Conservation (phyloP, 2,113 vertebrate species). For the Hepsetus odoe region DNA sequence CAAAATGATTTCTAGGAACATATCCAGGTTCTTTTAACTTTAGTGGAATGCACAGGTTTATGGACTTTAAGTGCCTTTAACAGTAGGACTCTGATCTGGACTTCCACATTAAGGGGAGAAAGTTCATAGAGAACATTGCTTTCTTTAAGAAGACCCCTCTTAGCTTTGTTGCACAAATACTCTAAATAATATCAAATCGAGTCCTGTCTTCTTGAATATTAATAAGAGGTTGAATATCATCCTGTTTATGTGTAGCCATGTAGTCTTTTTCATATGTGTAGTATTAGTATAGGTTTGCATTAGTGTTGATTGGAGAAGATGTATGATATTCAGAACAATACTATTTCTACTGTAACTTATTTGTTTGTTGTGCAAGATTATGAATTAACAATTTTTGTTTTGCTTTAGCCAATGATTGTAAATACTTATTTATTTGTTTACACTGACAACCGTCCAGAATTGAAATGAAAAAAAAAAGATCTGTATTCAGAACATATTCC, state of each 20-base stretch:
- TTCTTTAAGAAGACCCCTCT: slow-evolving; percentile 41
- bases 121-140: slow-evolving; percentile 25
- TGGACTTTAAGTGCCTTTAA: slow-evolving; percentile 13
- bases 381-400: slow-evolving; percentile 62
- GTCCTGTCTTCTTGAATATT: slow-evolving; percentile 61
- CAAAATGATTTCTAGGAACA: slow-evolving; percentile 12
- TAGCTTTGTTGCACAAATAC: slow-evolving; percentile 64
- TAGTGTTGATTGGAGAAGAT: slow-evolving; percentile 48
- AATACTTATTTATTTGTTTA: slow-evolving; percentile 96
- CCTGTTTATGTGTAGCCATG: slow-evolving; percentile 41
- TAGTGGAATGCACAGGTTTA: slow-evolving; percentile 17
- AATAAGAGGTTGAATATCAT: slow-evolving; percentile 46
- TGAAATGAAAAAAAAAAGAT: slow-evolving; percentile 53
- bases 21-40: slow-evolving; percentile 9
- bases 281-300: slow-evolving; percentile 54
- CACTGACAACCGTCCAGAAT: slow-evolving; percentile 74
- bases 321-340: slow-evolving; percentile 65
- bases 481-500: slow-evolving; percentile 33
- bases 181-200: slow-evolving; percentile 60
- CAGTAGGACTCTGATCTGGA: slow-evolving; percentile 30
- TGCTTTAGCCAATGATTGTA: slow-evolving; percentile 87
- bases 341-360: slow-evolving; percentile 87
- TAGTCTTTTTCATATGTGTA: slow-evolving; percentile 51
- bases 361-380: slow-evolving; percentile 69
- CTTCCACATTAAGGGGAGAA: neutral